Base-by-base conservation (phyloP, 2,888 invertebrate species). In the Eupithecia subfuscata region DNA sequence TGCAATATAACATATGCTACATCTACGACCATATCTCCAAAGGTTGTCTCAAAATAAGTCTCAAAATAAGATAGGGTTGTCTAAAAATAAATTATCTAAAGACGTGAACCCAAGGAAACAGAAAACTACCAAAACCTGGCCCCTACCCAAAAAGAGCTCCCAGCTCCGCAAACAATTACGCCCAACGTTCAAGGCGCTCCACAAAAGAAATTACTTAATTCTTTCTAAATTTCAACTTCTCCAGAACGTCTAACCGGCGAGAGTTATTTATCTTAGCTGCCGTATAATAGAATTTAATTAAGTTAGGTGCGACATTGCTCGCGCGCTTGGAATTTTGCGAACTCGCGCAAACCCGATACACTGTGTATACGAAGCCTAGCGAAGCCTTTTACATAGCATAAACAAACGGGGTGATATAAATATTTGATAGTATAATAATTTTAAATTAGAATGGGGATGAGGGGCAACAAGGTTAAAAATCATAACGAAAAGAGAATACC, bases 251-350 rank as follows among this genome's bases (percentile, higher is more conserved):
- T 91, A 88, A 90, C 89, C 83, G 86, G 87, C 85, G 84, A 76
- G 89, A 90, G 94, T 92, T 93, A 94, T 94, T 94, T 94, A 93
- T 94, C 93, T 93, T 90, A 86, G 87, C 88, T 85, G 86, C 85
- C 88, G 91, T 93, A 90, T 91, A 92, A 92, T 92, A 94, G 94
- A 94, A 93, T 94, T 94, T 94, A 94, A 94, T 94, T 94, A 94
- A 94, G 93, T 91, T 90, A 89, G 87, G 91, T 89, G 91, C 89
- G 92, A 94, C 93, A 92, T 89, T 89, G 89, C 89, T 90, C 85
- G 86, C 91, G 89, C 89, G 89, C 86, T 81, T 78, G 89, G 93
- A 91, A 93, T 94, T 92, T 89, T 83, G 86, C 82, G 80, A 87
- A 90, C 84, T 89, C 83, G 80, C 77, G 80, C 82, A 79, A 82